A percentile compares a stretch with the other conserved stretches of the same genome.
phyloP scores from a whole-genome alignment of 2,888 invertebrate genomes.

The Sisyra terminalis region DNA sequence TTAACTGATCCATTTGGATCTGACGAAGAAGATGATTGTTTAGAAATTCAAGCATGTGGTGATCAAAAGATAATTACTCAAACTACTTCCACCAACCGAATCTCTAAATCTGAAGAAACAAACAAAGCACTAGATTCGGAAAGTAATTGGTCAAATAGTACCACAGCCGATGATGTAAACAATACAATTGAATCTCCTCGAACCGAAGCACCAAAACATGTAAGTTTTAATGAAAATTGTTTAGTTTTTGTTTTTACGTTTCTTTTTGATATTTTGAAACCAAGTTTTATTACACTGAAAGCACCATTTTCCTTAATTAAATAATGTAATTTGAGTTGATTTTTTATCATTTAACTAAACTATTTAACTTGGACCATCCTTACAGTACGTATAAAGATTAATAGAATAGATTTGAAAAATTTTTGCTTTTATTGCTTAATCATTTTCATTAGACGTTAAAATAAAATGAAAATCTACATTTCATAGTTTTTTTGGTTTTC shows the following conservation, averaged over 20 bases:
- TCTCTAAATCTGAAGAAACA: constrained; percentile 11
- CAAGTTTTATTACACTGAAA: no score
- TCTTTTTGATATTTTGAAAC: no score
- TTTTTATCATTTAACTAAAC: no score
- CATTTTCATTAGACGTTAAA: not conserved
- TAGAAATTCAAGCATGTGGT: constrained; percentile 17
- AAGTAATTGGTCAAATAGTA: not conserved
- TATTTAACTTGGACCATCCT: no score
- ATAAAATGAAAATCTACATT: not conserved
- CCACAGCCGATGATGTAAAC: constrained; percentile 3
- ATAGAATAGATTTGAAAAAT: no score
- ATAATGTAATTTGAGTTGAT: no score
- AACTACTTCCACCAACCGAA: constrained; percentile 14
- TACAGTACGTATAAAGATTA: no score
- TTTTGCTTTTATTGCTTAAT: not conserved
- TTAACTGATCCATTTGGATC: constrained; percentile 81
- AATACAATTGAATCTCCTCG: constrained; percentile 5
- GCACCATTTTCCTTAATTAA: no score
- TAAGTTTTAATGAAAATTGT: constrained; percentile 2
- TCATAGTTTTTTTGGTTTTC: not conserved
- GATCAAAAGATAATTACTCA: constrained; percentile 9
- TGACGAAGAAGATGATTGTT: constrained; percentile 62
- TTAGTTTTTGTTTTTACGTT: constrained; percentile 1
- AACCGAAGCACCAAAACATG: constrained; percentile 6
- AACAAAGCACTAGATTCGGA: constrained; percentile 2